Base-by-base conservation (phyloP, 2,113 vertebrate genomes). In the Crotalus horridus region DNA sequence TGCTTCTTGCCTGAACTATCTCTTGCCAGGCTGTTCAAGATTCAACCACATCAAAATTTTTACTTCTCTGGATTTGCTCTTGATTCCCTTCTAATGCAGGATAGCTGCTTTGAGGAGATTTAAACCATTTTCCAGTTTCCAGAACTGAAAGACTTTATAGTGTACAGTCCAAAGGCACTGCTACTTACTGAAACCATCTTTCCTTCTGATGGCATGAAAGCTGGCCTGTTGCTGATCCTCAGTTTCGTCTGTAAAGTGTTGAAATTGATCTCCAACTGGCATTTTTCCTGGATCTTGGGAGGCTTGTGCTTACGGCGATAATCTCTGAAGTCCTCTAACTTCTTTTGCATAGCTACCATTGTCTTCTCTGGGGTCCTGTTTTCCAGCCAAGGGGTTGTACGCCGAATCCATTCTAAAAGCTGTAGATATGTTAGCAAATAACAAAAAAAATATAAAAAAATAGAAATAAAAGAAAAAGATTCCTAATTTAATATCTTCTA, bases 211-310 rank as follows among this genome's bases (percentile, higher is more conserved):
- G 99, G 99, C 99, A 99, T 99, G 96, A 99, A 99, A 89, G 99
- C 99, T 0, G 99, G 99, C 1, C 99, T 98, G 96, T 99, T 99
- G 97, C 99, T 99, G 97, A 99, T 99, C 91, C 99, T 97, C 93
- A 99, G 96, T 96, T 99, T 99, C 93, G 99, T 99, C 97, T 99
- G 99, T 97, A 99, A 96, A 2, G 99, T 99, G 97, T 99, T 99
- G 97, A 99, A 99, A 97, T 98, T 99, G 94, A 99, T 99, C 97
- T 99, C 99, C 96, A 99, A 97, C 94, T 99, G 99, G 96, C 99
- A 99, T 94, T 99, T 99, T 97, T 99, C 99, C 96, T 99, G 99
- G 94, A 99, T 98, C 97, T 99, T 99, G 5, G 99, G 99, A 10
- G 99, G 99, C 95, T 99, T 99, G 97, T 99, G 99, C 93, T 99